phyloP scores from a whole-genome alignment of 1,140 invertebrate species.

The Venustaconcha ellipsiformis region DNA sequence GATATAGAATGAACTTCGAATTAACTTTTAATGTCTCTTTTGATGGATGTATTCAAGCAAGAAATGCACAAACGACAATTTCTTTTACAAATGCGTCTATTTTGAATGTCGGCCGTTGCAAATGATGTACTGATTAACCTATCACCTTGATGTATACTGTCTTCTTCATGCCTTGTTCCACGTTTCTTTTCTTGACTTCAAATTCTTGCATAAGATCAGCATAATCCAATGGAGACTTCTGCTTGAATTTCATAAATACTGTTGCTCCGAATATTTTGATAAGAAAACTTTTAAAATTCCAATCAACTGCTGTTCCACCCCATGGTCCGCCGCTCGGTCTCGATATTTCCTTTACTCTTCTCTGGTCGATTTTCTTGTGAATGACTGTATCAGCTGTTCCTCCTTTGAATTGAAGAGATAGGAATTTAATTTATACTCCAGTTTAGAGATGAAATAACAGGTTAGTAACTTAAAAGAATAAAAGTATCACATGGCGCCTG shows the following conservation, averaged over 20 bases:
- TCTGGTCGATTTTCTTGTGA: constrained; percentile 15
- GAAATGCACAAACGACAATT: no score
- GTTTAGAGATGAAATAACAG: no score
- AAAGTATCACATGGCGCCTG: no score
- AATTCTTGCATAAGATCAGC: constrained; percentile 20
- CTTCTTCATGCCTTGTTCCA: constrained; percentile 1
- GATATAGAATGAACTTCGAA: no score
- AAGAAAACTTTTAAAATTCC: constrained; percentile 8
- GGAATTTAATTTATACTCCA: no score
- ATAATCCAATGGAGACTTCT: constrained; percentile 6
- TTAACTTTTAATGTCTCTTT: no score
- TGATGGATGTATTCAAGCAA: no score
- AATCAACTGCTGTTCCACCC: constrained; percentile 23
- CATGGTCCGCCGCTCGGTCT: constrained; percentile 22
- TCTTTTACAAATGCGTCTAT: no score
- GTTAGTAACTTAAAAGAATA: no score
- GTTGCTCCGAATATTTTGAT: constrained; percentile 14
- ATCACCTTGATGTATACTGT: constrained; percentile 3
- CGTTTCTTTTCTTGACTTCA: constrained; percentile 17
- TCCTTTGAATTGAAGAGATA: not conserved
- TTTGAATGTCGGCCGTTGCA: no score
- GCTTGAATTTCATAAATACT: constrained; percentile 6
- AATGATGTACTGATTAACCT: no score
- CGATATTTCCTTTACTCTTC: constrained; percentile 22
- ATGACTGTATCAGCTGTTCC: constrained; percentile 26